Evolutionary conservation across 2,888 invertebrate species (phyloP).

Genomic region (Oscheius sp.): DNA sequence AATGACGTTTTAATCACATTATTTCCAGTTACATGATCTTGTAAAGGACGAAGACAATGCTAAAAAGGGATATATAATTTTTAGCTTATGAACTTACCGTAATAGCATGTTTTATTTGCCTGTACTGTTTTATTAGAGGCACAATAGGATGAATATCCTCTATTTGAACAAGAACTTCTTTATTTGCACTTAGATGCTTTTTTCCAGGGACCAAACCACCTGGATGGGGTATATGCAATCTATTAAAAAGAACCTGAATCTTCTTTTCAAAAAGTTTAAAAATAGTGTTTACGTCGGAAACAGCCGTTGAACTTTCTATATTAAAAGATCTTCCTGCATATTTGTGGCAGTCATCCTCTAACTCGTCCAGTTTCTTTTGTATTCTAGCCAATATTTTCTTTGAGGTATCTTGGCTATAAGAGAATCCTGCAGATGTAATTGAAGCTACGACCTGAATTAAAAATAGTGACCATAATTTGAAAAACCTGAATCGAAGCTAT

Average conservation of each 20-base stretch:
- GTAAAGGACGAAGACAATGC: slow-evolving; percentile 30
- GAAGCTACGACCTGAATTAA: slow-evolving; percentile 25
- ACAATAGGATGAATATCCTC: slow-evolving; percentile 40
- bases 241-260: slow-evolving; percentile 38
- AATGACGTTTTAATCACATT: slow-evolving; percentile 33
- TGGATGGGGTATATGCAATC: slow-evolving; percentile 47
- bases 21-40: slow-evolving; percentile 1
- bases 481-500: slow-evolving; percentile 20
- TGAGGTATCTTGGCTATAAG: slow-evolving; percentile 29
- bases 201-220: slow-evolving; percentile 26
- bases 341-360: slow-evolving; percentile 41
- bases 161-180: slow-evolving; percentile 42
- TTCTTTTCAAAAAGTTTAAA: neutral
- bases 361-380: slow-evolving; percentile 26
- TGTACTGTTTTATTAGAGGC: slow-evolving; percentile 41
- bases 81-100: slow-evolving; percentile 31
- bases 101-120: slow-evolving; percentile 45
- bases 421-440: slow-evolving; percentile 39
- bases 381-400: slow-evolving; percentile 3
- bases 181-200: slow-evolving; percentile 44
- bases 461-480: neutral
- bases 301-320: slow-evolving; percentile 41
- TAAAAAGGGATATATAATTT: no score
- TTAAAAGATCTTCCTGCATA: slow-evolving; percentile 41
- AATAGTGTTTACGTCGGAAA: slow-evolving; percentile 29